These are phyloP conservation scores for Sciaenops ocellatus DNA, from an alignment of 2,797 vertebrate species.

Conservation along the genomic window DNA sequence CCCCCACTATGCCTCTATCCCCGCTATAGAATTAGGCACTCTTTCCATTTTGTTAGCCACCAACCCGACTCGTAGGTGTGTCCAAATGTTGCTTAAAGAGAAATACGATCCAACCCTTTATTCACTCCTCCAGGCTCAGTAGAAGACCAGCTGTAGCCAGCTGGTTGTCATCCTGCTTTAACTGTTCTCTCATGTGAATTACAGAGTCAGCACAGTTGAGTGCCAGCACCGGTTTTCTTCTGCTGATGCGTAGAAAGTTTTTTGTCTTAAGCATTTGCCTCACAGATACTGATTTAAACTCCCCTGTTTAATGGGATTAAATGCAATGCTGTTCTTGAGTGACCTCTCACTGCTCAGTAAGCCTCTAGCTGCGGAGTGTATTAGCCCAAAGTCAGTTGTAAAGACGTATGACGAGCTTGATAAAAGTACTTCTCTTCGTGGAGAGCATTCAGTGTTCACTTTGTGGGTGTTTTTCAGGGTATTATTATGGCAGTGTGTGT, in stretches of 20 bases:
- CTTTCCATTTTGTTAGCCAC: not conserved
- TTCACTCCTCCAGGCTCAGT: conserved; percentile 11
- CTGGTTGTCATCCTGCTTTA: conserved; percentile 17
- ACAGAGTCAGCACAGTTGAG: conserved; percentile 12
- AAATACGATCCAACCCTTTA: not conserved
- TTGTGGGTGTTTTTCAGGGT: not conserved
- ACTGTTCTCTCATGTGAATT: conserved; percentile 5
- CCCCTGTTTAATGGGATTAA: conserved; percentile 40
- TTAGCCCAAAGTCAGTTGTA: conserved; percentile 13
- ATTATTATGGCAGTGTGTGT: not conserved
- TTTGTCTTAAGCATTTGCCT: conserved; percentile 26
- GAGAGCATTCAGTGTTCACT: no score
- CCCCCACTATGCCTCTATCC: not conserved
- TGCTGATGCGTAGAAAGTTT: conserved; percentile 16
- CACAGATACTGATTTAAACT: conserved; percentile 34
- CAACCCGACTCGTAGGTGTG: not conserved
- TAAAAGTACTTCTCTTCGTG: conserved; percentile 24
- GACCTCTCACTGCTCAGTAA: conserved; percentile 27
- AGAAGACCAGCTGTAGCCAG: conserved; percentile 11
- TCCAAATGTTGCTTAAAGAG: not conserved
- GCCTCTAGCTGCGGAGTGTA: conserved; percentile 28
- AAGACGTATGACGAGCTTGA: conserved; percentile 29
- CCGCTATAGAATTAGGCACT: not conserved
- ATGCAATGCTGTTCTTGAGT: conserved; percentile 31
- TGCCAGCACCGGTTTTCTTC: conserved; percentile 26